These are phyloP conservation scores for Bergia sp. DNA, from an alignment of 92 coral and sea anemone genomes.

Conservation along the genomic window DNA sequence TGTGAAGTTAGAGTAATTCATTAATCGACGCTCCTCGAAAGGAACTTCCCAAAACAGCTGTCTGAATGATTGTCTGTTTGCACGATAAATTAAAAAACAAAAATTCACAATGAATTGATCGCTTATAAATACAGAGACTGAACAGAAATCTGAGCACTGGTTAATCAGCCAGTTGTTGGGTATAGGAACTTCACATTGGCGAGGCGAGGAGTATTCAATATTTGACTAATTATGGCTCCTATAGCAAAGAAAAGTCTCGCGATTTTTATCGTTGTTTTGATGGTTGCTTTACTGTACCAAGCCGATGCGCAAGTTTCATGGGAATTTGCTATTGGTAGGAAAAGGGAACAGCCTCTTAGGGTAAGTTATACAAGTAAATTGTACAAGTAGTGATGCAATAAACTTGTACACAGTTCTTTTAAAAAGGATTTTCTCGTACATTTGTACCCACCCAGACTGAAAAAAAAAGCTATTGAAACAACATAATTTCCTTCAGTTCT, in stretches of 20 bases:
- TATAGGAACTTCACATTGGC: neutral
- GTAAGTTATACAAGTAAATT: neutral
- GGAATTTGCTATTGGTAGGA: neutral
- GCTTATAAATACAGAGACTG: neutral
- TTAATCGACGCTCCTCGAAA: neutral
- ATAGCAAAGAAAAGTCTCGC: neutral
- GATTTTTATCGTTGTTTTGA: neutral
- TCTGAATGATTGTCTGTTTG: neutral
- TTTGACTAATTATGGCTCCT: neutral
- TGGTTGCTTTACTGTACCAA: neutral
- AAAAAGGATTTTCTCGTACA: too few relatives aligned
- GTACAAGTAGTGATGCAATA: too few relatives aligned
- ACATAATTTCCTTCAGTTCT: too few relatives aligned
- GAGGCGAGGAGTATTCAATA: neutral
- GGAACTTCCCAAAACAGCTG: neutral
- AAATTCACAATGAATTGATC: neutral
- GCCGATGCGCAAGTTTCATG: neutral
- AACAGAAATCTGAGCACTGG: neutral
- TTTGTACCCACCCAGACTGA: too few relatives aligned
- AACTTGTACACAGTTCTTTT: too few relatives aligned
- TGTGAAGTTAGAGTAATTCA: too few relatives aligned
- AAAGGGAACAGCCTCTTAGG: neutral
- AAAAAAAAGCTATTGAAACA: too few relatives aligned
- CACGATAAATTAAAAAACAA: neutral
- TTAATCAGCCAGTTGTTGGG: neutral